These are phyloP conservation scores for Kryptopterus vitreolus DNA, from an alignment of 2,797 vertebrate genomes.

Conservation along the genomic window DNA sequence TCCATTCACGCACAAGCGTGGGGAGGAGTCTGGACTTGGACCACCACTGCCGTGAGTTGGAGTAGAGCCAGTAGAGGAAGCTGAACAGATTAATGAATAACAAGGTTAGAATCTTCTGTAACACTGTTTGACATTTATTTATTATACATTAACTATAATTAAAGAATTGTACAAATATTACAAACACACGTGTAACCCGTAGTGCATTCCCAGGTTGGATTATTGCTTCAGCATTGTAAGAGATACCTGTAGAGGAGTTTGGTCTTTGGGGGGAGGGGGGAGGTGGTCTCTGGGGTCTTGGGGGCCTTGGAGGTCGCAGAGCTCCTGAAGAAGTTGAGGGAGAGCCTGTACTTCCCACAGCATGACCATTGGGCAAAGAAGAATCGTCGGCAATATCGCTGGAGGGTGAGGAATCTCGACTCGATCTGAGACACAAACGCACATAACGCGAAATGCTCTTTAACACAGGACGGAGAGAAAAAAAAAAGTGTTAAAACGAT, in stretches of 20 bases:
- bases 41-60: constrained; percentile 73
- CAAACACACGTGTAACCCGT: background rate
- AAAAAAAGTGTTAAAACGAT: background rate
- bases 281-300: constrained; percentile 79
- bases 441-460: background rate
- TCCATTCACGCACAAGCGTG: constrained; percentile 64
- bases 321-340: constrained; percentile 82
- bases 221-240: background rate
- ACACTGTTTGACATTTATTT: background rate
- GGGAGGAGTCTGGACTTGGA: constrained; percentile 68
- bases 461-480: background rate
- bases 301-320: constrained; percentile 78
- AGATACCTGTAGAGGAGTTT: constrained; percentile 70
- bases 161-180: background rate
- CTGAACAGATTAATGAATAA: constrained; percentile 50
- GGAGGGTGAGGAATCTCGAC: constrained; percentile 79
- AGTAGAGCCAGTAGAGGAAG: constrained; percentile 75
- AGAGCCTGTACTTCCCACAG: constrained; percentile 78
- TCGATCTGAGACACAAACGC: constrained; percentile 70
- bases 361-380: constrained; percentile 75
- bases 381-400: constrained; percentile 84
- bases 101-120: background rate
- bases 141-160: background rate
- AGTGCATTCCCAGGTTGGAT: background rate
- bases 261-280: constrained; percentile 64